Conservation (phyloP, 2,797 vertebrate species). For the Poeciliopsis infans region DNA sequence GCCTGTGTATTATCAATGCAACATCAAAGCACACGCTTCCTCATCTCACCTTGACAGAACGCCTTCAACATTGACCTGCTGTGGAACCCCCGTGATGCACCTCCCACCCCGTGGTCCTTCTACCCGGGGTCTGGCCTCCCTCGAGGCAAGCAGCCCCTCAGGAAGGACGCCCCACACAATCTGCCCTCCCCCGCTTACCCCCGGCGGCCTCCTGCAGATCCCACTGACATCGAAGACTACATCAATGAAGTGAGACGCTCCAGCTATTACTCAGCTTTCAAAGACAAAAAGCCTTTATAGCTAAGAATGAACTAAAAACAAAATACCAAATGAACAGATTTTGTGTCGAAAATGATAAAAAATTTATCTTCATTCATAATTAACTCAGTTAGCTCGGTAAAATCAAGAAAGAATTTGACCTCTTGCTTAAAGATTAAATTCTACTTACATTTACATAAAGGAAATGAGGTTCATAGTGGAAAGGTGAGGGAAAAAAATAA, state of each 20-base stretch:
- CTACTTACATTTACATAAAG: background rate
- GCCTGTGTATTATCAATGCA: background rate
- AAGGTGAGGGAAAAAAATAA: background rate
- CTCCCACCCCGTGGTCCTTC: slow-evolving; percentile 58
- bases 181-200: slow-evolving; percentile 78
- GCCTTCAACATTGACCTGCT: slow-evolving; percentile 94
- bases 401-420: background rate
- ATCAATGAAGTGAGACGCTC: slow-evolving; percentile 86
- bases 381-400: background rate
- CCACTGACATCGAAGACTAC: slow-evolving; percentile 91
- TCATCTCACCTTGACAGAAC: slow-evolving; percentile 76
- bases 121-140: slow-evolving; percentile 60
- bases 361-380: too few species aligned
- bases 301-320: background rate
- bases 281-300: background rate
- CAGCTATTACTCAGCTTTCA: background rate
- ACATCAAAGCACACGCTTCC: background rate
- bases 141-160: slow-evolving; percentile 82
- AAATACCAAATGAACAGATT: background rate
- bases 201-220: slow-evolving; percentile 80
- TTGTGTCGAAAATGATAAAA: background rate
- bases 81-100: slow-evolving; percentile 83
- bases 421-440: background rate
- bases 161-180: slow-evolving; percentile 86
- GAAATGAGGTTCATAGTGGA: background rate